phyloP scores from a whole-genome alignment of 2,113 vertebrate genomes.

The Neopipo cinnamomea region DNA sequence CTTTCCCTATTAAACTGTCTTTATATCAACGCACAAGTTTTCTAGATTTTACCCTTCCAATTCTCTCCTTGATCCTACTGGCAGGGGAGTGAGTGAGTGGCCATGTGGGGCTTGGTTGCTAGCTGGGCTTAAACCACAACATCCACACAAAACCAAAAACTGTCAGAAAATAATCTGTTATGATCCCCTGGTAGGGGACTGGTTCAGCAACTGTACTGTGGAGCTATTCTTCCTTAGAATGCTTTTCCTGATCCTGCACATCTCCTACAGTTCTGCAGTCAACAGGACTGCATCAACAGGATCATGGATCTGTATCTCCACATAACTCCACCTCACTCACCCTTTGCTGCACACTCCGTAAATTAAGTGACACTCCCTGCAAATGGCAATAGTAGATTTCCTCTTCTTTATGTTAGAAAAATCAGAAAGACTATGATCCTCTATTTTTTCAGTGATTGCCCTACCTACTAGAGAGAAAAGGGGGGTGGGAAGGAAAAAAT shows the following conservation, averaged over 20 bases:
- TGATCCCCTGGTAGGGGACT: accelerated
- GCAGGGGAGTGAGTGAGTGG: neutral
- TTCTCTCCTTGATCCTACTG: neutral
- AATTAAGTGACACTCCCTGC: neutral
- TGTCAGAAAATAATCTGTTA: neutral
- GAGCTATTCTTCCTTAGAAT: neutral
- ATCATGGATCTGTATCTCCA: neutral
- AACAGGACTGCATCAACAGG: neutral
- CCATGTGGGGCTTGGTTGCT: neutral
- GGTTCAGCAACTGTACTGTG: neutral
- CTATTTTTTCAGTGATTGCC: neutral
- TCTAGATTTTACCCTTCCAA: neutral
- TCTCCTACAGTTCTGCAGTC: neutral
- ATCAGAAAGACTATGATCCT: neutral
- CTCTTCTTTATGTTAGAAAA: neutral
- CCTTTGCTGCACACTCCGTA: neutral
- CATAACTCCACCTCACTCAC: neutral
- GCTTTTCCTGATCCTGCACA: neutral
- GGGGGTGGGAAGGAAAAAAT: neutral
- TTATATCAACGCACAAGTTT: neutral
- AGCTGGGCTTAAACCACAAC: neutral
- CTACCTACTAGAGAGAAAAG: neutral
- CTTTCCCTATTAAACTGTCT: neutral
- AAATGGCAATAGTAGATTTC: neutral
- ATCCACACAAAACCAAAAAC: neutral